These are phyloP conservation scores for Odontocolon sp. DNA, from an alignment of 2,888 invertebrate species.

Conservation along the genomic window DNA sequence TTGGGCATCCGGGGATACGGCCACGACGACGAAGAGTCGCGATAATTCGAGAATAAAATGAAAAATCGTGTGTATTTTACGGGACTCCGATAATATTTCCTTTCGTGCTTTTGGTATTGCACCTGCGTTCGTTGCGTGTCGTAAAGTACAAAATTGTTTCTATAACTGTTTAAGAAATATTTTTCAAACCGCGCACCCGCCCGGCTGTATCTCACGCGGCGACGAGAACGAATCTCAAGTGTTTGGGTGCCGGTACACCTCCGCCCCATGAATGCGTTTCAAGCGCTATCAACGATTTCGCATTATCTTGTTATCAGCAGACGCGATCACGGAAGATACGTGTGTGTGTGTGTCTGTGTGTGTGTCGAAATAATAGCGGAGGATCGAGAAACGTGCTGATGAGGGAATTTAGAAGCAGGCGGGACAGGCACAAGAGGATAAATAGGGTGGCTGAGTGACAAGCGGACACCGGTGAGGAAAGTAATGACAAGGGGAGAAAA, in stretches of 20 bases:
- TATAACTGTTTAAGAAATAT: slow-evolving; percentile 68
- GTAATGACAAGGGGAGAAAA: neutral
- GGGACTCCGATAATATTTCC: slow-evolving; percentile 37
- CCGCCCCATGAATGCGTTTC: slow-evolving; percentile 7
- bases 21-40: neutral
- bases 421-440: neutral
- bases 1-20: slow-evolving; percentile 25
- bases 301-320: slow-evolving; percentile 49
- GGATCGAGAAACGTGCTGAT: neutral
- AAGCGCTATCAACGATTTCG: slow-evolving; percentile 54
- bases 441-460: neutral
- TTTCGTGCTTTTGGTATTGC: slow-evolving; percentile 54
- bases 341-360: slow-evolving; percentile 30
- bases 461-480: neutral
- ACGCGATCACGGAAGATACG: slow-evolving; percentile 52
- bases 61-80: neutral
- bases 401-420: slow-evolving; percentile 6
- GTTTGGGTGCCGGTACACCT: too few relatives aligned
- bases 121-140: slow-evolving; percentile 70
- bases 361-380: neutral
- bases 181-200: slow-evolving; percentile 54
- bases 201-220: slow-evolving; percentile 12
- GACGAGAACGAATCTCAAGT: slow-evolving; percentile 21
- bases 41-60: neutral
- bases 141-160: slow-evolving; percentile 77